phyloP scores from a whole-genome alignment of 2,113 vertebrate species.

The Lethenteron camtschaticum region DNA sequence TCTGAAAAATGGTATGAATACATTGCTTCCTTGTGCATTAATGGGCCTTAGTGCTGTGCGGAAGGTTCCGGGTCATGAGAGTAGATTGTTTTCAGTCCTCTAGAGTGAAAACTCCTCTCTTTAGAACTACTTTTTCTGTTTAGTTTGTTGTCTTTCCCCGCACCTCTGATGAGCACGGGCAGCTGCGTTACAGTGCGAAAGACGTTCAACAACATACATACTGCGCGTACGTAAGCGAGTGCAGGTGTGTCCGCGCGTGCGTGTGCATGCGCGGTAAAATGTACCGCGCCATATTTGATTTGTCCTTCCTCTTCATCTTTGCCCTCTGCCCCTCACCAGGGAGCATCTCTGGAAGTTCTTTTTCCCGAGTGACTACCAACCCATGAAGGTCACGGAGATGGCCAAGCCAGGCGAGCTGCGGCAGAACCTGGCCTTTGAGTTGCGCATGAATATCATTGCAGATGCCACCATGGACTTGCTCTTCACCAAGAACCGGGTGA shows the following conservation, averaged over 20 bases:
- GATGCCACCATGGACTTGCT: slow-evolving; percentile 93
- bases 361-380: slow-evolving; percentile 78
- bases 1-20: no score
- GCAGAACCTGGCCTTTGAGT: slow-evolving; percentile 87
- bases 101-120: no score
- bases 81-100: no score
- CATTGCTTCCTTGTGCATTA: no score
- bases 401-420: slow-evolving; percentile 55
- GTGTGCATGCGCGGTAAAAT: neutral
- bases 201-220: no score
- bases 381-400: slow-evolving; percentile 64
- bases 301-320: neutral
- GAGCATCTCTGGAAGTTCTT: slow-evolving; percentile 97
- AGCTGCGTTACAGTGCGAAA: no score
- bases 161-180: no score
- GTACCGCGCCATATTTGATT: no score
- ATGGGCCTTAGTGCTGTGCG: no score
- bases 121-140: no score
- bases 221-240: neutral
- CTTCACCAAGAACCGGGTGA: slow-evolving; percentile 95
- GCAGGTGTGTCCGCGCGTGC: neutral
- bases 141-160: no score
- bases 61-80: no score
- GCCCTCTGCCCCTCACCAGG: slow-evolving; percentile 19
- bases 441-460: slow-evolving; percentile 97